Base-by-base conservation (phyloP, 2,797 vertebrate species). In the Nasua narica region DNA sequence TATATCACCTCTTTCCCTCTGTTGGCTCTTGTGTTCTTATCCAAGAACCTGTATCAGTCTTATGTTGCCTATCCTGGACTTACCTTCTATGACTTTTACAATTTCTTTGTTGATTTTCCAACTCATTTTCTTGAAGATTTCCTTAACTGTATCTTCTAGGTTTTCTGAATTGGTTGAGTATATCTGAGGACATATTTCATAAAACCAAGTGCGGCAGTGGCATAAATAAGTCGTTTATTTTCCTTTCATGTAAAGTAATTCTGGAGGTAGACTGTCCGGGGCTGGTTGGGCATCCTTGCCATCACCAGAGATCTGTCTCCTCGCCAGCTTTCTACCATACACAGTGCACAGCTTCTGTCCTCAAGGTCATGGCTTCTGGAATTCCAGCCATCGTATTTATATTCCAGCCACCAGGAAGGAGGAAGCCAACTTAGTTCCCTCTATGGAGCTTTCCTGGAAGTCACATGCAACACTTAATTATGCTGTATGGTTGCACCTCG, bases 21-120 rank as follows among this genome's bases (percentile, higher is more conserved):
- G 46, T 92, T 77, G 65, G 37, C 58, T 79, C 52, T 95, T 95
- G 14, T 62, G 14, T 83, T 85, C 85, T 93, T 86, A 67, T 79
- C 72, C 2, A 58, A 58, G 60, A 62, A 37, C 2, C 52, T 35
- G 21, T 84, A 1, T 95, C 58, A 29, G 37, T 95, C 58, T 92
- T 35, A 84, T 95, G 35, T 70, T 85, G 79, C 43, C 70, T 70
- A 37, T 60, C 21, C 40, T 32, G 12, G 78, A 88, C 9, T 50
- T 83, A 50, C 1, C 25, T 10, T 91, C 76, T 95, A 7, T 90
- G 76, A 81, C 54, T 87, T 95, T 91, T 87, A 87, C 43, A 37
- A 65, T 32, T 91, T 91, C 4, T 29, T 23, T 69, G 27, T 54
- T 83, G 85, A 56, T 87, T 76, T 95, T 90, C 72, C 13, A 78